Conservation (phyloP, 1,140 invertebrate species). For the Pseudomyrmex sp. region DNA sequence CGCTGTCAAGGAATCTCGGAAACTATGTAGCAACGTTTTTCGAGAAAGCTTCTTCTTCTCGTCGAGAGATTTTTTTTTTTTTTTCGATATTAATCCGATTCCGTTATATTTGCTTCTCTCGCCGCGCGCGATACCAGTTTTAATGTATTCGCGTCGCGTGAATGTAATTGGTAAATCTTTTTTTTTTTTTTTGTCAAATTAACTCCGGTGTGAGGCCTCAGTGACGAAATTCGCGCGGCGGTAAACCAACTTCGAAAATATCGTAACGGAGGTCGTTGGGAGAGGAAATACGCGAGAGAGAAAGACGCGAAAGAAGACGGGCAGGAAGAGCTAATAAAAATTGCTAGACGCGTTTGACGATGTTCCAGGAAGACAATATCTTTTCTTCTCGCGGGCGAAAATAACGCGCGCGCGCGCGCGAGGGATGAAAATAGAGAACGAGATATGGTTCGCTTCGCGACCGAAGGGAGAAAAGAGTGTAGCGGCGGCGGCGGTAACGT, state of each 20-base stretch:
- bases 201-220: too few relatives aligned
- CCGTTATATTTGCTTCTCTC: too few relatives aligned
- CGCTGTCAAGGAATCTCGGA: conserved; percentile 14
- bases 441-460: conserved; percentile 43
- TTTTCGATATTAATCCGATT: background rate
- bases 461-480: conserved; percentile 40
- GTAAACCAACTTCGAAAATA: conserved; percentile 13
- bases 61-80: background rate
- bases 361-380: conserved; percentile 67
- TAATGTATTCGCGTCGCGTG: too few relatives aligned
- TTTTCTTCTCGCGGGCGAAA: conserved; percentile 64
- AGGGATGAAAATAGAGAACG: conserved; percentile 71
- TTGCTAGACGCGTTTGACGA: conserved; percentile 33
- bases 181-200: too few relatives aligned
- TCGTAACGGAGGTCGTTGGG: too few relatives aligned
- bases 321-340: conserved; percentile 60
- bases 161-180: too few relatives aligned
- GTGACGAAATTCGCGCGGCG: too few relatives aligned
- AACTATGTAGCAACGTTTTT: background rate
- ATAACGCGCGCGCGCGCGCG: conserved; percentile 67
- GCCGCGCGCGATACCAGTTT: too few relatives aligned
- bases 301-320: conserved; percentile 1
- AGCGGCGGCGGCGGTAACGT: conserved; percentile 17
- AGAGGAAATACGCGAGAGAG: background rate
- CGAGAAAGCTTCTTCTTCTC: background rate